Evolutionary conservation across 2,113 vertebrate genomes (phyloP), one percentile per base, ranked within the genome.

Genomic region (Macquaria australasica): DNA sequence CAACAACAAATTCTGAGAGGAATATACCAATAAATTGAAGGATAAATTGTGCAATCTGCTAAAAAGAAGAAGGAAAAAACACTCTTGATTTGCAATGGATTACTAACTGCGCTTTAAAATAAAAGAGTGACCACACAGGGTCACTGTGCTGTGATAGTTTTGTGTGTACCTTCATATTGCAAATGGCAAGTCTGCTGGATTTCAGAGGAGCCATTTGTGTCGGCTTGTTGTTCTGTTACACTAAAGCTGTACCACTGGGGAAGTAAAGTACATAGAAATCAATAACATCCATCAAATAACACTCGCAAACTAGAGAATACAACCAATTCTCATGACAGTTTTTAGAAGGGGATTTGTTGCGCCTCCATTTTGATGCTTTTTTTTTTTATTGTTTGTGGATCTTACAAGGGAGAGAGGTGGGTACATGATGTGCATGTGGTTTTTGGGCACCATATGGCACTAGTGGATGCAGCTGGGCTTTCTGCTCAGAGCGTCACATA

Each of bases 261-360:
- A 58, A 88, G 63, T 71, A 64, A 89, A 95, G 90, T 73, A 82
- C 64, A 87, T 51, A 77, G 66, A 90, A 91, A 93, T 93, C 92
- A 91, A 94, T 93, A 88, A 83, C 73, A 77, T 78, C 67, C 79
- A 56, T 43, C 20, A 71, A 88, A 89, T 73, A 79, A 91, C 82
- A 79, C 77, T 76, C 20, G 9, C 64, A 92, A 89, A 86, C 80
- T 84, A 79, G 66, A 85, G 70, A 90, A 73, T 77, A 62, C 77
- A 83, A 87, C 14, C 73, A 77, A 87, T 66, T 85, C 79, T 73
- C 73, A 39, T 77, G 87, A 81, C 83, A 63, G 58, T 64, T 87
- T 80, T 90, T 88, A 82, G 79, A 81, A 62, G 66, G 41, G 78
- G 55, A 87, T 86, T 89, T 55, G 50, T 60, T 79, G 66, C 3